Evolutionary conservation across 1,140 invertebrate genomes (phyloP), one percentile per base, ranked within the genome.

Genomic region (Globodera rostochiensis): DNA sequence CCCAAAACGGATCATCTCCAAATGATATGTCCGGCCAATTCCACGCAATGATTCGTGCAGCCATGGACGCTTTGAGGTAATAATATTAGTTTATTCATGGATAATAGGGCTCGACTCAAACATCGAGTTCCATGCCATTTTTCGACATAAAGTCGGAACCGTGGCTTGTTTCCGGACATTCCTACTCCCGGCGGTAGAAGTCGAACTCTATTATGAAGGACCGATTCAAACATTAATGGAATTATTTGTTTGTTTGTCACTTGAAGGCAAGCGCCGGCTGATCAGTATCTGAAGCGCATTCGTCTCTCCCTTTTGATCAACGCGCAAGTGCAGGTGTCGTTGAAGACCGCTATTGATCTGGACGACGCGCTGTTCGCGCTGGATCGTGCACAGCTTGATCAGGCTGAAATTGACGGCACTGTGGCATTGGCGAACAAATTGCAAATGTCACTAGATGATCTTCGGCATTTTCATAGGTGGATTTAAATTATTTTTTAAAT

Each of bases 351-450:
- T 6, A 73, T 82, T 73, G 53, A 69, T 53, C n/a, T 71, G 49
- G 81, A 82, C 49, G 81, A 82, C 73, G 81, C 81, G n/a, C 21
- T 82, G 53, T 82, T 82, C 66, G 81, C 80, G 45, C 57, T 82
- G 9, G 81, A 82, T 21, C 50, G 81, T 53, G 36, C 78, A 25
- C 74, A 73, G 46, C 69, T 71, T 9, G 69, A 71, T 11, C 69
- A 9, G 7, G 69, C 25, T 2, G 69, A 71, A 47, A 25, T 25
- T 9, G 69, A 45, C 25, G 36, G n/a, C 25, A 45, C 69, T 36
- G 25, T 71, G 25, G 13, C 57, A 64, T 64, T 64, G 57, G 57
- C 57, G 6, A 15, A 64, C 57, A 64, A 64, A 64, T 64, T 64
- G 57, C 57, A 64, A n/a, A 64, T 64, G 57, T 64, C 57, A 1